A percentile compares a stretch with the other conserved stretches of the same genome.
These are phyloP conservation scores for Dendrolimus punctatus DNA, from an alignment of 1,140 invertebrate genomes.

Conservation along the genomic window DNA sequence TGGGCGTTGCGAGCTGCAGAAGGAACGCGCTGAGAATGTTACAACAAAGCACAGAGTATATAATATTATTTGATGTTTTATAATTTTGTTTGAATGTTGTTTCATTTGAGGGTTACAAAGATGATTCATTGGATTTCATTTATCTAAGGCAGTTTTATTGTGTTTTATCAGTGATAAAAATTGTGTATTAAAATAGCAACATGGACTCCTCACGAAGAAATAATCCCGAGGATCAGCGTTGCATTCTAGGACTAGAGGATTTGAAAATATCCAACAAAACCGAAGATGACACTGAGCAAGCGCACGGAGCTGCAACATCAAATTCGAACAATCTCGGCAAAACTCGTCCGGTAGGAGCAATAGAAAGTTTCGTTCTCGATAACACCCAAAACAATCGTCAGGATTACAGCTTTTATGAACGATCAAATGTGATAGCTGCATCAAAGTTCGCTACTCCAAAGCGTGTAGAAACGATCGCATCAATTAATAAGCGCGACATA, in stretches of 20 bases:
- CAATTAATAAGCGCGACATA: conserved; percentile 69
- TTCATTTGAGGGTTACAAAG: conserved; percentile 17
- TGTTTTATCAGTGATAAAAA: conserved; percentile 4
- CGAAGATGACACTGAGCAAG: conserved; percentile 64
- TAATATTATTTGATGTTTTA: conserved; percentile 2
- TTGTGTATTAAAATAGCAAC: conserved; percentile 2
- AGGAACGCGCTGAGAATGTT: neutral
- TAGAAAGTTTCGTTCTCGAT: conserved; percentile 66
- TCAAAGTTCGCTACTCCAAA: conserved; percentile 85
- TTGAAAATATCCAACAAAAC: conserved; percentile 68
- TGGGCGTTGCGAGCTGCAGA: too few species aligned
- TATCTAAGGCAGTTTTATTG: conserved; percentile 13
- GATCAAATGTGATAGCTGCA: conserved; percentile 75
- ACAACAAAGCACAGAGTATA: neutral
- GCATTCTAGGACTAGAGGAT: conserved; percentile 64
- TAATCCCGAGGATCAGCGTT: conserved; percentile 59
- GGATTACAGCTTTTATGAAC: conserved; percentile 67
- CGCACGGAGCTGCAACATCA: conserved; percentile 50
- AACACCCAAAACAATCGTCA: conserved; percentile 50
- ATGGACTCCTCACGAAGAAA: conserved; percentile 64
- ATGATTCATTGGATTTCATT: conserved; percentile 28
- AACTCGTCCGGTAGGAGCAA: conserved; percentile 60
- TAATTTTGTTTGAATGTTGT: conserved; percentile 27
- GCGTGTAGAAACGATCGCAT: conserved; percentile 75
- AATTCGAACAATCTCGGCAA: conserved; percentile 48